phyloP scores from a whole-genome alignment of 2,113 vertebrate species.

The Hypanus sabinus region DNA sequence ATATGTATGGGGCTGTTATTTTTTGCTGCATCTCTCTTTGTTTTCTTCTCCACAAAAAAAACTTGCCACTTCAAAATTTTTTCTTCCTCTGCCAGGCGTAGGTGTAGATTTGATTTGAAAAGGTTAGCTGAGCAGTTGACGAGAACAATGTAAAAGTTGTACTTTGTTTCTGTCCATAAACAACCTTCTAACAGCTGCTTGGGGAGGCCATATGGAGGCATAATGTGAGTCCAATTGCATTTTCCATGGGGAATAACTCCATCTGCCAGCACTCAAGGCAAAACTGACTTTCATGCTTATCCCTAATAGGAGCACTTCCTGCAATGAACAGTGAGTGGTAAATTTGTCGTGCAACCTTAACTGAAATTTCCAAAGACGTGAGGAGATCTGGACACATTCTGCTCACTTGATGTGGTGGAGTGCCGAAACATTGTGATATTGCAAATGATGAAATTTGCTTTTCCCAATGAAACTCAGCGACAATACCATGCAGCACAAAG shows the following conservation, averaged over 20 bases:
- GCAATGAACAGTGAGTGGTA: background rate
- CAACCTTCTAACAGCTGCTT: background rate
- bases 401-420: background rate
- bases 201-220: background rate
- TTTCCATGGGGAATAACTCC: background rate
- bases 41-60: background rate
- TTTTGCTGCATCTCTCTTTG: background rate
- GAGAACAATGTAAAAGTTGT: background rate
- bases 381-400: background rate
- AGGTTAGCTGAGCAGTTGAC: too few relatives aligned
- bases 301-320: background rate
- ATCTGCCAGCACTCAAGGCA: conserved; percentile 4
- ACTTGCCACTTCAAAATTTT: background rate
- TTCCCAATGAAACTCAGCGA: background rate
- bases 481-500: background rate
- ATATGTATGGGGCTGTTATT: background rate
- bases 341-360: background rate
- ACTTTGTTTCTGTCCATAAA: background rate
- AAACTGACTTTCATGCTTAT: background rate
- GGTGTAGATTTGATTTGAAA: background rate
- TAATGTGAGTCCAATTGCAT: background rate
- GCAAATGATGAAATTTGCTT: background rate
- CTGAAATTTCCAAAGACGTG: background rate
- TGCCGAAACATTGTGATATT: background rate
- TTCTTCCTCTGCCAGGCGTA: background rate